phyloP scores from a whole-genome alignment of 2,113 vertebrate species.

The Podarcis raffonei region DNA sequence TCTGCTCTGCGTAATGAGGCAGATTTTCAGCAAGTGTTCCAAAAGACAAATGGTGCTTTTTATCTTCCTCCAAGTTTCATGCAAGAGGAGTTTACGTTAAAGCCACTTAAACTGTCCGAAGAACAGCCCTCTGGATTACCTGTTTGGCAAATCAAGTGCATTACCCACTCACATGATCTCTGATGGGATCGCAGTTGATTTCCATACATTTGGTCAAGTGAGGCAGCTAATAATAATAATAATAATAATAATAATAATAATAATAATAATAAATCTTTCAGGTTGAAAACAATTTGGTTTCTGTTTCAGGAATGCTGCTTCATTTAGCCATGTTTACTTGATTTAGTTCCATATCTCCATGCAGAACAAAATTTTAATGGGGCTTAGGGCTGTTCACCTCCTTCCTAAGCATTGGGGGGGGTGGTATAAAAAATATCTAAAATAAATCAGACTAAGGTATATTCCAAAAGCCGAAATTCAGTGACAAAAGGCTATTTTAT shows the following conservation, averaged over 20 bases:
- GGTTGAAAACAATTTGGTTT: slow-evolving; percentile 24
- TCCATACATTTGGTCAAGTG: slow-evolving; percentile 29
- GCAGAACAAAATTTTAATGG: neutral
- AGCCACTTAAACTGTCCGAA: slow-evolving; percentile 75
- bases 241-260: slow-evolving; percentile 43
- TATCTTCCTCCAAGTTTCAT: slow-evolving; percentile 62
- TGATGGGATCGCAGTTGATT: slow-evolving; percentile 17
- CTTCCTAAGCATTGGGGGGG: no score
- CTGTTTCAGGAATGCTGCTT: slow-evolving; percentile 43
- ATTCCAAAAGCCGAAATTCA: no score
- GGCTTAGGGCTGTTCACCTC: no score
- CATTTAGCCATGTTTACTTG: slow-evolving; percentile 53
- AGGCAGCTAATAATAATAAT: slow-evolving; percentile 51
- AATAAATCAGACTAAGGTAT: no score
- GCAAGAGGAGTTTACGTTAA: slow-evolving; percentile 75
- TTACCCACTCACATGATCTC: slow-evolving; percentile 62
- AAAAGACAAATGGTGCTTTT: slow-evolving; percentile 77
- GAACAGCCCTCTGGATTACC: slow-evolving; percentile 69
- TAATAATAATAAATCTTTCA: slow-evolving; percentile 33
- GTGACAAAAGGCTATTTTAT: neutral
- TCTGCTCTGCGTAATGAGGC: slow-evolving; percentile 67
- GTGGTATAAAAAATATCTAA: no score
- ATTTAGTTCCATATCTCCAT: slow-evolving; percentile 44
- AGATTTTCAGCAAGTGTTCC: slow-evolving; percentile 60
- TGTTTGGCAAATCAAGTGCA: slow-evolving; percentile 69